These are phyloP conservation scores for Agrochola lota DNA, from an alignment of 2,888 invertebrate genomes.

Conservation along the genomic window DNA sequence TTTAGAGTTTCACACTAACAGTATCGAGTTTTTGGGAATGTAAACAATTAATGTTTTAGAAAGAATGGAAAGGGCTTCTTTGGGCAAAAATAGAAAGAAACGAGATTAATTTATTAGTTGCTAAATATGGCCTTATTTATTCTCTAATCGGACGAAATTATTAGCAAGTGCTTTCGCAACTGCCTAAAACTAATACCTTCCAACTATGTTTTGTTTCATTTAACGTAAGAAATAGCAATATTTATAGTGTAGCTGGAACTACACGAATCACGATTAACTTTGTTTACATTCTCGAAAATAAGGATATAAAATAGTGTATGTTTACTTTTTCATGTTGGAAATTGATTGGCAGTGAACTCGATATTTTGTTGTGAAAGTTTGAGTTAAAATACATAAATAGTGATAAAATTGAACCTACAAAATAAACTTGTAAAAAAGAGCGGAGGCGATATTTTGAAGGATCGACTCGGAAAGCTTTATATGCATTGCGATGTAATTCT, in stretches of 20 bases:
- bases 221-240: neutral
- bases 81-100: neutral
- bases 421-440: neutral
- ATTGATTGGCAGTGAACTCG: neutral
- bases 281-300: conserved; percentile 33
- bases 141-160: neutral
- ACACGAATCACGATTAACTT: neutral
- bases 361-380: neutral
- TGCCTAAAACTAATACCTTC: neutral
- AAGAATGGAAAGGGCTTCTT: neutral
- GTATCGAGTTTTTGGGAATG: conserved; percentile 13
- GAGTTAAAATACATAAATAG: neutral
- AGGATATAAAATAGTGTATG: neutral
- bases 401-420: neutral
- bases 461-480: too few relatives aligned
- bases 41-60: conserved; percentile 3
- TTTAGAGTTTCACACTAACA: neutral
- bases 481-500: neutral
- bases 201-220: neutral
- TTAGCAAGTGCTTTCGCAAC: neutral
- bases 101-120: conserved; percentile 2
- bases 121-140: neutral
- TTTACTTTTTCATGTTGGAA: neutral
- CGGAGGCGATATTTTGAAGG: neutral
- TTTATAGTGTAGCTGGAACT: neutral